Base-by-base conservation (phyloP, 1,140 invertebrate genomes). In the Ceratosolen solmsi region DNA sequence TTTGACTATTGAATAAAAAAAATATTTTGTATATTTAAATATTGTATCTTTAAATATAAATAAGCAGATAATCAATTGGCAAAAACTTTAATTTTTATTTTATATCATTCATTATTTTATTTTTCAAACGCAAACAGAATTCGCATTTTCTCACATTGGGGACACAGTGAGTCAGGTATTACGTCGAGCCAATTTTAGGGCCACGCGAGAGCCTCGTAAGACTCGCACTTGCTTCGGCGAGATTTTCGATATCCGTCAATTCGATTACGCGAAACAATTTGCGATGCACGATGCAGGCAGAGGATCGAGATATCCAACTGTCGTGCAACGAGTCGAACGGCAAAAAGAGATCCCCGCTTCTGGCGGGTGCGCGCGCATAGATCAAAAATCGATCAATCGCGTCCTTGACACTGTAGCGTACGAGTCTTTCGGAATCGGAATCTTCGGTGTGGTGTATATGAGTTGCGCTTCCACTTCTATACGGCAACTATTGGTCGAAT, bases 351-450 rank as follows among this genome's bases (percentile, higher is more conserved):
- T 68, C 20, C 15, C 15, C 13, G 54, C 2, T 56, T 25, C 27
- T n/a, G 0, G 25, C 25, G 49, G 17, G 65, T 46, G 33, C 49
- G n/a, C 27, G 22, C 41, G 49, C 38, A n/a, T n/a, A 54, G 51
- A 79, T 79, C 49, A 68, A 54, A 68, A 68, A 65, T 58, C 65
- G 77, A 79, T 70, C 77, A 51, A 71, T 58, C n/a, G 54, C 60
- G 70, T 74, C 79, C 79, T 80, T 80, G 79, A 74, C 79, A 80
- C 71, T 80, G 79, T 65, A 60, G 36, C 49, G 7, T 15, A 36
- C 77, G 1, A 65, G 33, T 49, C 71, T 65, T 54, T 80, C 71
- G 56, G 72, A 80, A 80, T 80, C 54, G 7, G 54, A 65, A 27
- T 73, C 49, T 41, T 60, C n/a, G 33, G 73, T 56, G 56, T 54